Evolutionary conservation across 2,797 vertebrate species (phyloP).

Genomic region (Natrix natrix): DNA sequence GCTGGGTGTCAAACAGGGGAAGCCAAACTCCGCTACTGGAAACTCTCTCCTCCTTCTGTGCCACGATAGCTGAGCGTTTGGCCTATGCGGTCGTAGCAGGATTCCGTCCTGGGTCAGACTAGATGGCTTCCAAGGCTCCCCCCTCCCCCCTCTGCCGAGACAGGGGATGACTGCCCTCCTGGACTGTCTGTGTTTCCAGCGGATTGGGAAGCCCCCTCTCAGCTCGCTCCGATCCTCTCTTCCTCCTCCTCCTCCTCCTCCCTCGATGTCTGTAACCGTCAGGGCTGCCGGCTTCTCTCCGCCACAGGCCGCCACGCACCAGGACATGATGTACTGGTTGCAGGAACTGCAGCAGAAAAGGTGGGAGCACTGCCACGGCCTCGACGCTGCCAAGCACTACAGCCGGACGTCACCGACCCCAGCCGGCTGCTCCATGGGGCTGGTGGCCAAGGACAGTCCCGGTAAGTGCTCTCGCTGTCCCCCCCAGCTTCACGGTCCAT

Average conservation of each 20-base stretch:
- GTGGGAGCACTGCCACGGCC: slow-evolving; percentile 90
- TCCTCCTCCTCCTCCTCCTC: rapidly evolving
- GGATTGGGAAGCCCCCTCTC: not conserved
- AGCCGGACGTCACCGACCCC: slow-evolving; percentile 77
- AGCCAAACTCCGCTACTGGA: not conserved
- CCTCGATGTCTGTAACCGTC: not conserved
- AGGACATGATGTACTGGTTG: slow-evolving; percentile 94
- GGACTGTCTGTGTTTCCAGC: not conserved
- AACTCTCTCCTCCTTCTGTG: not conserved
- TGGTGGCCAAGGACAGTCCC: slow-evolving; percentile 85
- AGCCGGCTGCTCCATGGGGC: slow-evolving; percentile 78
- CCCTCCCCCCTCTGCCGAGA: not conserved
- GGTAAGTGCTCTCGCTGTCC: slow-evolving; percentile 67
- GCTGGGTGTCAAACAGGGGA: not conserved
- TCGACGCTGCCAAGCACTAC: slow-evolving; percentile 76
- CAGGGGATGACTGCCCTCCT: not conserved
- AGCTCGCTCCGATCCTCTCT: no score
- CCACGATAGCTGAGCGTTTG: no score
- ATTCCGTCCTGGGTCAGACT: not conserved
- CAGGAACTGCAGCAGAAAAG: slow-evolving; percentile 96
- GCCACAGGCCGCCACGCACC: slow-evolving; percentile 83
- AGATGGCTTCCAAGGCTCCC: not conserved
- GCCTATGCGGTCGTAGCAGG: not conserved
- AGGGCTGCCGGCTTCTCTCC: not conserved
- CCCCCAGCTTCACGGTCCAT: not conserved